Base-by-base conservation (phyloP, 2,888 invertebrate species). In the Rhingia rostrata region DNA sequence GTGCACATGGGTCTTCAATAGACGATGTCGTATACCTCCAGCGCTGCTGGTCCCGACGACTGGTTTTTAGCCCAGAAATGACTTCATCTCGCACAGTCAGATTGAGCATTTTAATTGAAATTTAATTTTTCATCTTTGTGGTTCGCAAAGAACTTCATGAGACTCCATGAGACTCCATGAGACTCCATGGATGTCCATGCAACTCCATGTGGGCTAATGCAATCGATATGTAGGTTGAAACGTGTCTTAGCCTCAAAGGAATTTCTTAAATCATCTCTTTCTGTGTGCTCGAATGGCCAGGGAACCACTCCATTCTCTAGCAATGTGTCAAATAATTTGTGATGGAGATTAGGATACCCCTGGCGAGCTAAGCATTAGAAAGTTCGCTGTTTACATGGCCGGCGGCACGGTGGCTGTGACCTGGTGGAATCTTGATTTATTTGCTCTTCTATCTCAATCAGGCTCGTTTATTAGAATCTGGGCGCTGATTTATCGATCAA, bases 141-240 rank as follows among this genome's bases (percentile, higher is more conserved):
- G 9, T 32, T 51, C 33, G 22, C 33, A 54, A 39, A n/a, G 14
- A 14, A 58, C 56, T 73, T 6, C 6, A 45, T 22, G 22, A 2
- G 2, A 2, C 1, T 22, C 54, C 69, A 43, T 45, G 64, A 30
- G 5, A 33, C 66, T 35, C 35, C 73, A 58, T 83, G 83, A n/a
- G n/a, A n/a, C n/a, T n/a, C n/a, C n/a, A n/a, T 22, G 22, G 22
- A 22, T 22, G 22, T 22, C 54, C 69, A 43, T 45, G 64, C 37
- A 6, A 33, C 66, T 35, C 35, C 73, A 58, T 83, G 83, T 79
- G 79, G 83, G 83, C 63, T 63, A 63, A 74, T 75, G 69, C 81
- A 69, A 78, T 72, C 77, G 78, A 82, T 77, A 82, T 83, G 83
- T 83, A 83, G 83, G 83, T 53, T 83, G 77, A 78, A 73, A 78